Percentiles rank a stretch among this genome's conserved stretches.
Evolutionary conservation across 1,140 invertebrate genomes (phyloP).

Genomic region (Batillaria attramentaria): DNA sequence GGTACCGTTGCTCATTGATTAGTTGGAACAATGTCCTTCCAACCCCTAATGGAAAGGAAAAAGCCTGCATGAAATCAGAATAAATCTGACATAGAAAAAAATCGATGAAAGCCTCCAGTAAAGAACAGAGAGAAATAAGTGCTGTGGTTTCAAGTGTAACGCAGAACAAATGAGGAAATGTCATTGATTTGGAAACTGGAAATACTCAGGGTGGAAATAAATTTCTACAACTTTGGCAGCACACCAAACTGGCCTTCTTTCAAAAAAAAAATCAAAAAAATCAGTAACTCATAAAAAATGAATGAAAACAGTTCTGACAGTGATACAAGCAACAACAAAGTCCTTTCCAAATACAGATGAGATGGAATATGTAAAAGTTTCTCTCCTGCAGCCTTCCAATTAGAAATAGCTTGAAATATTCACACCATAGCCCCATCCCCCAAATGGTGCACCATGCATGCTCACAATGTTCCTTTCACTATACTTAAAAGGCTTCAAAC

Average conservation of each 20-base stretch:
- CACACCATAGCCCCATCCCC: background rate
- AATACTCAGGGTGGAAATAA: conserved; percentile 17
- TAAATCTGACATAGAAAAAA: too few species aligned
- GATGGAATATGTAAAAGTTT: too few species aligned
- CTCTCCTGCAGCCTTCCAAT: background rate
- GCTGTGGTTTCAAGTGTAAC: background rate
- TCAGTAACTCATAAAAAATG: background rate
- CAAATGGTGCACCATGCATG: too few species aligned
- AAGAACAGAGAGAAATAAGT: background rate
- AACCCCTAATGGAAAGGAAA: background rate
- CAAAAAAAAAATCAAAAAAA: background rate
- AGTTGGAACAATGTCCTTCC: background rate
- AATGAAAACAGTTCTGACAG: background rate
- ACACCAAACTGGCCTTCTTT: conserved; percentile 8
- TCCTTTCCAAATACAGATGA: too few species aligned
- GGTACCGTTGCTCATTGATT: conserved; percentile 15
- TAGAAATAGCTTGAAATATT: background rate
- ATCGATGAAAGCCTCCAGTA: background rate
- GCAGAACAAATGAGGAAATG: background rate
- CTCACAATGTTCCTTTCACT: too few species aligned
- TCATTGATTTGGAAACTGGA: conserved; percentile 13
- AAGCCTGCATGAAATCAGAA: background rate
- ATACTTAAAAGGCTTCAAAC: too few species aligned
- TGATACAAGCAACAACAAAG: background rate
- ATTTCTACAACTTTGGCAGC: conserved; percentile 15